Evolutionary conservation across 2,888 invertebrate genomes (phyloP), one percentile per base, ranked within the genome.

Genomic region (Halictus ligatus): DNA sequence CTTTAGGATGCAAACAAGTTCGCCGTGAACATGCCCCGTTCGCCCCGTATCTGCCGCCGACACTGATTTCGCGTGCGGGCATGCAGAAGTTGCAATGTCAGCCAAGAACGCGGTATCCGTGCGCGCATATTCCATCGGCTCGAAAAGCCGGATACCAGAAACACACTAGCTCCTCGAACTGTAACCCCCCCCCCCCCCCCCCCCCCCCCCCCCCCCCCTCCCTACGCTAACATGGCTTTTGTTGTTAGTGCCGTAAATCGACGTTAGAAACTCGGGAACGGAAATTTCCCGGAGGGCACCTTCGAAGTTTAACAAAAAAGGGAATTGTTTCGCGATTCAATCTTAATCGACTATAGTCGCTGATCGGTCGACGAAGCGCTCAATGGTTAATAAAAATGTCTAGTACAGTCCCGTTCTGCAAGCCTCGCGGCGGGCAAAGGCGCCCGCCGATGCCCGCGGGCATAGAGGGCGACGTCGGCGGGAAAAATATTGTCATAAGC

Each of bases 1-100:
- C 72, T 83, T 82, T 83, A 29, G 67, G 71, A 82, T 71, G 82
- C 75, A 78, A 78, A 82, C 75, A 78, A 72, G 48, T 78, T 35
- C 54, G 10, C 75, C n/a, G 50, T 13, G 72, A 67, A 58, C 75
- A 50, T 13, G 46, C 46, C 48, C 29, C 46, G 18, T 69, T 69
- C 40, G 43, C 46, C 40, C 21, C 78, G 69, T 74, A 64, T 64
- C 64, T 60, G 50, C 76, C 46, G 40, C 71, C 46, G 48, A 81
- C 71, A 40, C 77, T 81, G 69, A 77, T 77, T 81, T 77, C 77
- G 69, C 46, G 76, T 43, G 48, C 80, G 69, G 67, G 54, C 60
- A 77, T 73, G 75, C 78, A 67, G 73, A 83, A 79, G 67, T 81
- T 81, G 75, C 71, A 73, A 54, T 71, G 78, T 60, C 40, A 78